Evolutionary conservation across 2,797 vertebrate species (phyloP), one percentile per base, ranked within the genome.

Genomic region (Meda fulgida): DNA sequence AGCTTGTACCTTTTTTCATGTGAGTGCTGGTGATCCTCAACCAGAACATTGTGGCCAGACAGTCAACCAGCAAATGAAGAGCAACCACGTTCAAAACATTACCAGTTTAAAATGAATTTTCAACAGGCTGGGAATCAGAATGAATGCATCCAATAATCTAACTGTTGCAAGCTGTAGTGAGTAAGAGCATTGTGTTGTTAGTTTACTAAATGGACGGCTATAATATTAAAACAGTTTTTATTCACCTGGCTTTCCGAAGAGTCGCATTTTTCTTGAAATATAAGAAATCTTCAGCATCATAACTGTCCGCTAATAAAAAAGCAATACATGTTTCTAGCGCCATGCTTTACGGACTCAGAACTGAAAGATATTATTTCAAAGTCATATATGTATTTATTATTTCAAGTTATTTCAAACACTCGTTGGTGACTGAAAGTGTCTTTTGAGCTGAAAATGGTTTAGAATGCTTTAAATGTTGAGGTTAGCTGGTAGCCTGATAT

Each of bases 251-350:
- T 40, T 72, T 23, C 36, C 38, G 70, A 0, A 53, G 70, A 18
- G 36, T 21, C 1, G 36, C 0, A 43, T 48, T 77, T 26, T 26
- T 67, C 36, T 71, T 80, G 4, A 53, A 53, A 40, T 38, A 2
- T 9, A 31, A 1, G 14, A 36, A n/a, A 58, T 90, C 87, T 48
- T 87, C 79, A 31, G 63, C 77, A 55, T 90, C 89, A 16, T 89
- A 84, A n/a, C 85, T 83, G 75, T 90, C 89, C 5, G 89, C 89
- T 73, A 90, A 83, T 53, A 90, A 72, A 80, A 90, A 90, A 23
- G 87, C 89, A 5, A 88, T 48, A 31, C 88, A 83, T 1, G 79
- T 70, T 66, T 76, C 71, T 36, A 87, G 73, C 84, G 88, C 87
- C 88, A 90, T 89, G 48, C 18, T 87, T 26, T 26, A 63, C 70